Base-by-base conservation (phyloP, 1,140 invertebrate genomes). In the Holotrichia oblita region DNA sequence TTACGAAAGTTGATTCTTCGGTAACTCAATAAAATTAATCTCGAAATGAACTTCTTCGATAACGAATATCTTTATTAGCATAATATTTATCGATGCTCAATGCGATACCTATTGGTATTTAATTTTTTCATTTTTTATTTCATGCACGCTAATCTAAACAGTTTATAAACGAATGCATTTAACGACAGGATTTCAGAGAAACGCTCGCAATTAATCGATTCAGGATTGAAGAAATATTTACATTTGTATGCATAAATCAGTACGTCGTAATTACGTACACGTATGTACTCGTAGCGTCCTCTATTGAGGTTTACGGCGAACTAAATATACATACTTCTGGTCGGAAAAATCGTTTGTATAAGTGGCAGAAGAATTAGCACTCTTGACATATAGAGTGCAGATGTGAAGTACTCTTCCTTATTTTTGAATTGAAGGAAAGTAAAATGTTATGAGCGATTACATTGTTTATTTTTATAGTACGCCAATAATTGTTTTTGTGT, bases 111-210 rank as follows among this genome's bases (percentile, higher is more conserved):
- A 34, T 69, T 27, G 20, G 9, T 69, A 10, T 69, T 24, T 34
- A 69, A 6, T 27, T 69, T 14, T 7, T 34, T 69, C 22, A 34
- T 27, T 69, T 69, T 9, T 69, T 27, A 27, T 34, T 22, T 10
- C 12, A 10, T 14, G 61, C 6, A 27, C 20, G 61, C 27, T 24
- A 69, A 6, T 69, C 12, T 24, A 69, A 69, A 22, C 61, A 27
- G 22, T 69, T 69, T 27, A 27, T 69, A 69, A 69, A 69, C 12
- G 27, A 69, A 69, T 69, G 61, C 61, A 69, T 34, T 69, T 34
- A 34, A 17, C 17, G 14, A 17, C 48, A 3, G 48, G 48, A 55
- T 55, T 55, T 55, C 48, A 17, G 10, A 27, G 27, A 69, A 69
- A 27, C 6, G 12, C 12, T 3, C 9, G 61, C 61, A 69, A 34